phyloP scores from a whole-genome alignment of 2,888 invertebrate genomes.

The Galerucella pusilla region DNA sequence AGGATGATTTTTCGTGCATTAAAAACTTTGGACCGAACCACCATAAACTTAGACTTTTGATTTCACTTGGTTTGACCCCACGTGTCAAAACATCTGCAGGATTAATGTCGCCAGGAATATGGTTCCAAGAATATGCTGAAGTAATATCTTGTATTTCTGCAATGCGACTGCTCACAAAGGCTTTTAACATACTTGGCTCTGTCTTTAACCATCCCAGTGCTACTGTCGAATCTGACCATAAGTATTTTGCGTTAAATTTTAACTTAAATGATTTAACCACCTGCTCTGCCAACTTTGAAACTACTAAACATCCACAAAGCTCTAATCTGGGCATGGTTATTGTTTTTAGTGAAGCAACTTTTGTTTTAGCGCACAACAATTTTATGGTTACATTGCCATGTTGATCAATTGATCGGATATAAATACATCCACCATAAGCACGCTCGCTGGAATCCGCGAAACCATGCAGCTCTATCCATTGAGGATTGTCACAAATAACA shows the following conservation, averaged over 20 bases:
- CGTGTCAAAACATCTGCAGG: too few species aligned
- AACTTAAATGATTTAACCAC: background rate
- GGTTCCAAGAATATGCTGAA: too few species aligned
- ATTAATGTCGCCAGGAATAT: too few species aligned
- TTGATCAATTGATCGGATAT: too few species aligned
- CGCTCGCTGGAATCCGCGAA: too few species aligned
- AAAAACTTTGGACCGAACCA: too few species aligned
- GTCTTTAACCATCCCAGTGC: background rate
- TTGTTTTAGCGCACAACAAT: conserved; percentile 35
- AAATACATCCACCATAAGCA: too few species aligned
- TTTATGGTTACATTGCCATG: conserved; percentile 31
- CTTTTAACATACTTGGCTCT: background rate
- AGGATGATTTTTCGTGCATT: too few species aligned
- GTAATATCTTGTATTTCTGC: background rate
- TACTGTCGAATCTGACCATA: background rate
- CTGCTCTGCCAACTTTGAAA: too few species aligned
- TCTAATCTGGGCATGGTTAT: conserved; percentile 42
- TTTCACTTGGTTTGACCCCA: too few species aligned
- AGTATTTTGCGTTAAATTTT: background rate
- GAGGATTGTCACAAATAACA: conserved; percentile 33
- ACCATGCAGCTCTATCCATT: conserved; percentile 34
- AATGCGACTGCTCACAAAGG: background rate
- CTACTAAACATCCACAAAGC: too few species aligned
- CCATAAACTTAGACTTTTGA: too few species aligned
- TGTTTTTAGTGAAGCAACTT: conserved; percentile 41